These are phyloP conservation scores for Crotophaga sulcirostris DNA, from an alignment of 2,113 vertebrate species.

Conservation along the genomic window DNA sequence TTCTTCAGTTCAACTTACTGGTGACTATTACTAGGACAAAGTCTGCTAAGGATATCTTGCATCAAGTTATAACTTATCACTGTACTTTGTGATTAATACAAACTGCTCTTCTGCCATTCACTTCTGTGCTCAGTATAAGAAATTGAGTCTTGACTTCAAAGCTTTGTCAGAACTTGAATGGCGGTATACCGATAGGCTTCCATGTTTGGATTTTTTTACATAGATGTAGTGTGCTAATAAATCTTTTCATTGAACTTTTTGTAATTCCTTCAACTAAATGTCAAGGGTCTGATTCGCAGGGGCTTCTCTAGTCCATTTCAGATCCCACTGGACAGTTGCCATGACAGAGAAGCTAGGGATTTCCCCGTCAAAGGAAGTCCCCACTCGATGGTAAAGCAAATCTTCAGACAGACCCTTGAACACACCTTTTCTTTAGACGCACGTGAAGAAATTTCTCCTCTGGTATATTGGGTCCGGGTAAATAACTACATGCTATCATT, in stretches of 20 bases:
- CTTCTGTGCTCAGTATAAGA: background rate
- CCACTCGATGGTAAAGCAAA: background rate
- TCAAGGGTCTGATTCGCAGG: background rate
- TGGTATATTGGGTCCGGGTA: background rate
- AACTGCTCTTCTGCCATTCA: background rate
- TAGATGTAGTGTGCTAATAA: background rate
- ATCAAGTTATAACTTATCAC: background rate
- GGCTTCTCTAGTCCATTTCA: background rate
- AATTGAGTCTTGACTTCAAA: background rate
- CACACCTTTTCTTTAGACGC: background rate
- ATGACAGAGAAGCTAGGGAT: background rate
- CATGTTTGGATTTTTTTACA: background rate
- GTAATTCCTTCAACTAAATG: background rate
- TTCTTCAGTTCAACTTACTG: background rate
- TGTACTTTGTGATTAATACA: background rate
- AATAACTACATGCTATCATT: background rate
- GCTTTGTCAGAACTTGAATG: background rate
- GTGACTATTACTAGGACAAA: background rate
- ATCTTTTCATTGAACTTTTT: background rate
- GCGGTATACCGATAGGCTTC: background rate
- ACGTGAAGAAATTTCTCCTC: background rate
- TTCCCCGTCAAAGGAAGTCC: background rate
- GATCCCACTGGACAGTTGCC: background rate
- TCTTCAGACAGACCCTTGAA: background rate
- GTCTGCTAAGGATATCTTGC: background rate